Percentiles rank a stretch among this genome's conserved stretches.
Evolutionary conservation across 1,140 invertebrate genomes (phyloP).

Genomic region (Temnothorax nylanderi): DNA sequence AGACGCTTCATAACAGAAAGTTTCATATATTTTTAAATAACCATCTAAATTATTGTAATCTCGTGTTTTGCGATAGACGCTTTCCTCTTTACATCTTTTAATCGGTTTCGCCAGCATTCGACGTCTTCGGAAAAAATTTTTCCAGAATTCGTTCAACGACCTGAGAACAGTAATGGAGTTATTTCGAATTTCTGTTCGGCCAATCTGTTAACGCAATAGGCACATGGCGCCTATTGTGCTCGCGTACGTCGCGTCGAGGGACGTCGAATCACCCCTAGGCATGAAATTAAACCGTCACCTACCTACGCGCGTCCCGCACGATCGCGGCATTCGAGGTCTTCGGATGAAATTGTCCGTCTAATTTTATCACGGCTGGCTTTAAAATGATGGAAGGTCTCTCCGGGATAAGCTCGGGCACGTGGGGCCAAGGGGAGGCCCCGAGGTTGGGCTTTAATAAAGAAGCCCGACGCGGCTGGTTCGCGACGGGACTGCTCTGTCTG

Average conservation of each 20-base stretch:
- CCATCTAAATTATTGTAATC: not conserved
- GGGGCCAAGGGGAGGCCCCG: conserved; percentile 52
- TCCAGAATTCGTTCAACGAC: not conserved
- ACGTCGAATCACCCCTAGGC: conserved; percentile 63
- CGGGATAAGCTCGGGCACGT: conserved; percentile 73
- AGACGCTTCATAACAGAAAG: not conserved
- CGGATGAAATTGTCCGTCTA: conserved; percentile 82
- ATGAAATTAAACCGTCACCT: conserved; percentile 78
- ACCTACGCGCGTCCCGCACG: conserved; percentile 47
- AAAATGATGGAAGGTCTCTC: conserved; percentile 82
- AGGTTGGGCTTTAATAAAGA: conserved; percentile 72
- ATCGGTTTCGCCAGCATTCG: not conserved
- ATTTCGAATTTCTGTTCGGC: conserved; percentile 50
- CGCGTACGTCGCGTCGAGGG: conserved; percentile 45
- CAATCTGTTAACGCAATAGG: conserved; percentile 66
- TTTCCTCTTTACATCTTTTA: not conserved
- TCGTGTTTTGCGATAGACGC: not conserved
- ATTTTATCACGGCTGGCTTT: conserved; percentile 80
- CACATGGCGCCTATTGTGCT: conserved; percentile 54
- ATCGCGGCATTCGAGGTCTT: conserved; percentile 65
- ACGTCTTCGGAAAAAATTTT: conserved; percentile 15
- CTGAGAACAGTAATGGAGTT: conserved; percentile 52
- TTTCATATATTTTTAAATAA: not conserved
- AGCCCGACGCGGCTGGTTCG: conserved; percentile 32
- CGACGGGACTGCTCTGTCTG: conserved; percentile 36